Base-by-base conservation (phyloP, 2,113 vertebrate genomes). In the Neogale vison region DNA sequence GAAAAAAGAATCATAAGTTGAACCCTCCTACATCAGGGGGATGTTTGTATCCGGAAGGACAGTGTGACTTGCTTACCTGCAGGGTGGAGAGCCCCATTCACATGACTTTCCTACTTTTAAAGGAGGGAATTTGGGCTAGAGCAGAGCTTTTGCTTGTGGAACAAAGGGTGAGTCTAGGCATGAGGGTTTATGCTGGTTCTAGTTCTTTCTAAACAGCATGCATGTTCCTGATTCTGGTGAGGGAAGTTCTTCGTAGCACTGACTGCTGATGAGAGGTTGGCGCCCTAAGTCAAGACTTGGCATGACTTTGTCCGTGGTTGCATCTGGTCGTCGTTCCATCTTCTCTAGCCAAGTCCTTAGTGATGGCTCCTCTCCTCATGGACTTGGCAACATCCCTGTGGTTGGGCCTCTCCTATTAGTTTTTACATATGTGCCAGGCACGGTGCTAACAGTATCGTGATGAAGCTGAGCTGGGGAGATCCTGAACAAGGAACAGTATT, bases 91-190 rank as follows among this genome's bases (percentile, higher is more conserved):
- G 98, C 83, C 98, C 98, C 50, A 69, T 98, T 55, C 98, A 99
- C 97, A 97, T 98, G 74, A 98, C 98, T 90, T 98, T 99, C 90
- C 99, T 99, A 59, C 99, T 99, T 86, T 99, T 99, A 99, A 99
- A 29, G 99, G 99, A 98, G 97, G 96, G 93, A 93, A n/a, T 59
- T 59, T 57, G 29, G 26, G 29, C 61, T 45, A 84, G 36, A 74
- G 11, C 15, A 34, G 76, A 59, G 39, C 26, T 69, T 88, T 84
- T 57, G 74, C 74, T 87, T 77, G 3, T 79, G 61, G 42, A 83
- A 55, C 7, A 80, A 29, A 82, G 18, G 24, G 14, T 65, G 65
- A 18, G 39, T 50, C 80, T 24, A 42, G 80, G 10, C 26, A 39
- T 57, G 84, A 55, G 67, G 13, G 18, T 45, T 74, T 20, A 21